These are phyloP conservation scores for Bombus sylvicola DNA, from an alignment of 1,140 invertebrate species.

Conservation along the genomic window DNA sequence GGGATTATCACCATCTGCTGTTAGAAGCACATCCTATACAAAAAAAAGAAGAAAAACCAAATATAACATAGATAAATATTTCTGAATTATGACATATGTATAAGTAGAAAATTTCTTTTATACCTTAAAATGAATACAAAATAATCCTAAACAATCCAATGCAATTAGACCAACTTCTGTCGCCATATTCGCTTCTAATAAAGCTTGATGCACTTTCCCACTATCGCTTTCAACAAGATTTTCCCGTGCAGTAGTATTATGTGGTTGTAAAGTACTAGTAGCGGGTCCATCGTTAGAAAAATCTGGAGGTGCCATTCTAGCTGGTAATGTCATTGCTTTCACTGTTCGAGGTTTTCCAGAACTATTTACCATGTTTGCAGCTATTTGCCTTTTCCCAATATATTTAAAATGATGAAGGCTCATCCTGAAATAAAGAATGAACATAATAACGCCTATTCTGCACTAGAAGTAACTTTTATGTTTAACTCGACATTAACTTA, in stretches of 20 bases:
- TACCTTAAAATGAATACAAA: conserved; percentile 90
- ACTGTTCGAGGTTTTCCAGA: conserved; percentile 83
- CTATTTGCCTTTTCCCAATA: conserved; percentile 90
- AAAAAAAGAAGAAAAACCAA: conserved; percentile 1
- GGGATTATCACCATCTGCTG: conserved; percentile 88
- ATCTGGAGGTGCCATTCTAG: conserved; percentile 89
- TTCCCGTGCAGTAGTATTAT: conserved; percentile 81
- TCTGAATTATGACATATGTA: not conserved
- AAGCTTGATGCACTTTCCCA: conserved; percentile 85
- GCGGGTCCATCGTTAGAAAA: conserved; percentile 81
- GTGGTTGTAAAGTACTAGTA: conserved; percentile 84
- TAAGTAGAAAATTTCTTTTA: not conserved
- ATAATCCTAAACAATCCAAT: conserved; percentile 93
- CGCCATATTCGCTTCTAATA: conserved; percentile 93
- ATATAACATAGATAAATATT: not conserved
- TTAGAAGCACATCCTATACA: conserved; percentile 84
- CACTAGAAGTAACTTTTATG: not conserved
- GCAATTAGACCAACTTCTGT: conserved; percentile 95
- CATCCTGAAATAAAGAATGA: conserved; percentile 83
- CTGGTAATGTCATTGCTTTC: conserved; percentile 90
- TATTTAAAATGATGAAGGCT: conserved; percentile 95
- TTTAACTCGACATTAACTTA: conserved; percentile 81
- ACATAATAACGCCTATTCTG: conserved; percentile 29
- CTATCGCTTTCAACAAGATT: conserved; percentile 85
- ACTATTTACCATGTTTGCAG: conserved; percentile 80